A percentile compares a stretch with the other conserved stretches of the same genome.
phyloP scores from a whole-genome alignment of 2,888 invertebrate species.

The Ligdia adustata region DNA sequence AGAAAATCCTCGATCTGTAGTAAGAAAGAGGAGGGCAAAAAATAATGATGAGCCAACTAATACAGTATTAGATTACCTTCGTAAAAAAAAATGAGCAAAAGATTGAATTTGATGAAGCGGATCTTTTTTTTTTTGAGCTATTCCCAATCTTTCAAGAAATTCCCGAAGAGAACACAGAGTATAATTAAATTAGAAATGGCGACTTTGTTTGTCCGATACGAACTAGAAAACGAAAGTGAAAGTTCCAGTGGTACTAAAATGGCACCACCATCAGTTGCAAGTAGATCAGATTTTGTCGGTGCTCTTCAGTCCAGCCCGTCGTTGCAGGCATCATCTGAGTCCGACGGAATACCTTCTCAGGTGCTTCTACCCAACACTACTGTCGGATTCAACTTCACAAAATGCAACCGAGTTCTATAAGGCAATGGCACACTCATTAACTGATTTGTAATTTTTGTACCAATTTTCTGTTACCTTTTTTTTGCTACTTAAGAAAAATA shows the following conservation, averaged over 20 bases:
- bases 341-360: too few species aligned
- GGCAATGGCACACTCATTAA: too few species aligned
- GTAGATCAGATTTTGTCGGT: too few species aligned
- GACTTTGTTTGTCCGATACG: not conserved
- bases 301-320: not conserved
- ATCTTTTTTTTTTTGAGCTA: not conserved
- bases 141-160: not conserved
- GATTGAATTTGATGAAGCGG: not conserved
- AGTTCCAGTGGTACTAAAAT: not conserved
- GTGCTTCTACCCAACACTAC: not conserved
- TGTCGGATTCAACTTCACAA: too few species aligned
- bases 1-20: not conserved
- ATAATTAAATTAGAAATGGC: not conserved
- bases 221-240: not conserved
- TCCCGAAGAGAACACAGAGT: not conserved
- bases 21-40: constrained; percentile 1
- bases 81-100: not conserved
- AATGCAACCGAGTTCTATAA: too few species aligned
- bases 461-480: too few species aligned
- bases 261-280: too few species aligned
- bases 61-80: not conserved
- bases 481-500: too few species aligned
- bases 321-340: too few species aligned
- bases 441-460: too few species aligned
- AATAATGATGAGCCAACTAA: not conserved